Evolutionary conservation across 1,140 invertebrate genomes (phyloP).

Genomic region (Cotesia chilonis): DNA sequence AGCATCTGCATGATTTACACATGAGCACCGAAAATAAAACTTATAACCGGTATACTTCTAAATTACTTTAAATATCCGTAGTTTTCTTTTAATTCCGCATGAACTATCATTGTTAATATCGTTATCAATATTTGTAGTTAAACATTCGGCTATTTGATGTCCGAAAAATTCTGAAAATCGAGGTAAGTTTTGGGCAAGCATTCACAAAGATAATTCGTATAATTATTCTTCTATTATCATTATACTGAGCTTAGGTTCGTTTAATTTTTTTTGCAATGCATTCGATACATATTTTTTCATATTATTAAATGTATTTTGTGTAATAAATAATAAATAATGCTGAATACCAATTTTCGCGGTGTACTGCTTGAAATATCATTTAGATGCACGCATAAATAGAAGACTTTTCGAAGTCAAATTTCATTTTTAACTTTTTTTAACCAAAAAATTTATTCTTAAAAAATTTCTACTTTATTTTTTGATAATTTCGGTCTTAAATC

Average conservation of each 20-base stretch:
- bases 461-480: no score
- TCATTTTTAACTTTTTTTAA: not conserved
- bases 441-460: not conserved
- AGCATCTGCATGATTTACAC: not conserved
- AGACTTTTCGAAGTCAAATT: slow-evolving; percentile 10
- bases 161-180: slow-evolving; percentile 52
- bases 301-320: no score
- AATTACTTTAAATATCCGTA: slow-evolving; percentile 49
- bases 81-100: slow-evolving; percentile 57
- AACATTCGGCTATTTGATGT: slow-evolving; percentile 53
- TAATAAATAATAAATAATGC: no score
- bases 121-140: slow-evolving; percentile 54
- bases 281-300: no score
- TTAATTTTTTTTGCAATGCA: not conserved
- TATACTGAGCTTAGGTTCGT: no score
- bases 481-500: no score
- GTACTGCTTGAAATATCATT: no score
- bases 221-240: not conserved
- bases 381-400: no score
- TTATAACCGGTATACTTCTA: slow-evolving; percentile 42
- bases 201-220: not conserved
- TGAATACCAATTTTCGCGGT: no score
- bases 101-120: slow-evolving; percentile 55
- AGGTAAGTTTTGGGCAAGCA: slow-evolving; percentile 59
- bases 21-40: not conserved